A percentile compares a stretch with the other conserved stretches of the same genome.
Evolutionary conservation across 2,797 vertebrate genomes (phyloP).

Genomic region (Otolemur crassicaudatus): DNA sequence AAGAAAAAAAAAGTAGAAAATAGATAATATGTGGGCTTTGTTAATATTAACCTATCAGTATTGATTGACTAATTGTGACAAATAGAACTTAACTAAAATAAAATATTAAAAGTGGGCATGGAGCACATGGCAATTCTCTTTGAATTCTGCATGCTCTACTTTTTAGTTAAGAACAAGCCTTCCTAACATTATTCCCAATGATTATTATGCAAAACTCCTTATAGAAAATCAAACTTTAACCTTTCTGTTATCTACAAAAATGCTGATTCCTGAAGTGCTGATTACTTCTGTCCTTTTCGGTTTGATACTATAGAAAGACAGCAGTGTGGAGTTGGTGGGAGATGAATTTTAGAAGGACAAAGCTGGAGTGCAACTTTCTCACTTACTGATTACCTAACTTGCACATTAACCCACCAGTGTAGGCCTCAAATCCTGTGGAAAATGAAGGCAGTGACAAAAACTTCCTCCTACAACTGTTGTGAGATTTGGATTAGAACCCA

Average conservation of each 20-base stretch:
- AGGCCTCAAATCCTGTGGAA: not conserved
- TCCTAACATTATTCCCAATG: not conserved
- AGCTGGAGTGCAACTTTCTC: not conserved
- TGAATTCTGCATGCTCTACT: not conserved
- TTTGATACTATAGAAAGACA: not conserved
- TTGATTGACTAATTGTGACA: not conserved
- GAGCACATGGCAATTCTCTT: not conserved
- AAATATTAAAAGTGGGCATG: not conserved
- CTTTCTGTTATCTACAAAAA: not conserved
- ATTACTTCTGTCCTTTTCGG: not conserved
- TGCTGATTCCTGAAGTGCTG: not conserved
- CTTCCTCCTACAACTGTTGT: not conserved
- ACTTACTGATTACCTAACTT: not conserved
- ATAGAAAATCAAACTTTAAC: not conserved
- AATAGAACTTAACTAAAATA: not conserved
- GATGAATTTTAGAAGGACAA: not conserved
- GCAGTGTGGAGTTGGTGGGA: not conserved
- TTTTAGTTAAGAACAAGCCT: not conserved
- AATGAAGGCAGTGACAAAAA: not conserved
- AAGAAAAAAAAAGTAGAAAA: not conserved
- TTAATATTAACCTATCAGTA: not conserved
- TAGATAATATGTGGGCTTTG: not conserved
- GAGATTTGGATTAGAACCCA: not conserved
- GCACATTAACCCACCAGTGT: not conserved
- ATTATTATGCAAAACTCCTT: not conserved